These are phyloP conservation scores for Mola mola DNA, from an alignment of 2,113 vertebrate genomes.

Conservation along the genomic window DNA sequence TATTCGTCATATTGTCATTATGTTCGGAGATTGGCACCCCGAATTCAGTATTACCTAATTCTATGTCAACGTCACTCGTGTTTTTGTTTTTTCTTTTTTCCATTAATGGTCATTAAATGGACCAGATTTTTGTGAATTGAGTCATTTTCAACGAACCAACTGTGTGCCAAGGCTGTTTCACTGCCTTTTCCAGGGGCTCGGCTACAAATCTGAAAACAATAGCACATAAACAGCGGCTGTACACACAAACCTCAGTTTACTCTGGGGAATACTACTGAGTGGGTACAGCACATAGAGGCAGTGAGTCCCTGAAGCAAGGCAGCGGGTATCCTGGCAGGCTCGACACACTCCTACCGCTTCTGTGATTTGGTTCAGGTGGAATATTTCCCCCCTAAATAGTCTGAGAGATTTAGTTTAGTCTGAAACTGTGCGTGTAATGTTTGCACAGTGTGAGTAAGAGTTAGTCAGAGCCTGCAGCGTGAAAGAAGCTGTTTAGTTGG, in stretches of 20 bases:
- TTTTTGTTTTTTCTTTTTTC: no score
- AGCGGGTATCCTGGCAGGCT: no score
- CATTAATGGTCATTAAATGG: no score
- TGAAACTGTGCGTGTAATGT: slow-evolving; percentile 10
- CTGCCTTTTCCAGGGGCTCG: background rate
- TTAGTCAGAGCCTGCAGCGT: slow-evolving; percentile 35
- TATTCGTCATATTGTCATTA: no score
- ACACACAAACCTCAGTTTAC: background rate
- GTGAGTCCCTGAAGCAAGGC: background rate
- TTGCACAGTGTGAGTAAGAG: slow-evolving; percentile 30
- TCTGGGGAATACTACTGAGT: background rate
- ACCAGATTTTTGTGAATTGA: background rate
- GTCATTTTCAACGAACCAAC: no score
- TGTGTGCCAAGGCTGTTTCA: background rate
- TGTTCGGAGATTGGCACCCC: no score
- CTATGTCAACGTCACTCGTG: no score
- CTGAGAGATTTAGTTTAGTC: slow-evolving; percentile 19
- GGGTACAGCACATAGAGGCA: background rate
- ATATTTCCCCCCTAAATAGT: slow-evolving; percentile 4
- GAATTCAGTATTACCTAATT: no score
- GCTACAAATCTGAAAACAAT: background rate
- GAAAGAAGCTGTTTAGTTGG: background rate
- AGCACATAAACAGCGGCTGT: background rate
- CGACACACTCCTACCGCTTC: background rate
- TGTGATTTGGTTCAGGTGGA: background rate